Percentiles rank a stretch among this genome's conserved stretches.
Conservation (phyloP, 2,113 vertebrate species). For the Ptyas mucosa region DNA sequence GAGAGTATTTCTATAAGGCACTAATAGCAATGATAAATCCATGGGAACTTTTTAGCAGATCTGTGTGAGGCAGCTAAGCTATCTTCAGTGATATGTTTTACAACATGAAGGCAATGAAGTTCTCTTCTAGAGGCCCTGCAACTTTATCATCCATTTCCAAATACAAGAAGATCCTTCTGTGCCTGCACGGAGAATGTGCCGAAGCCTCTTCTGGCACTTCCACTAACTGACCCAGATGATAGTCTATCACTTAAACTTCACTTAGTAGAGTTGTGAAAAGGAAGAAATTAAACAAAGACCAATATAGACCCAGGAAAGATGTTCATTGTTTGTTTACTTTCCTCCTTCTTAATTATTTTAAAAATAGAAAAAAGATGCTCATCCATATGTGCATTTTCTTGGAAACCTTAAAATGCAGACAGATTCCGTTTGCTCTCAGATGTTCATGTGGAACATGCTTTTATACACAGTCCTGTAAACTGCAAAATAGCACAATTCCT, state of each 20-base stretch:
- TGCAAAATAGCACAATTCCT: not conserved
- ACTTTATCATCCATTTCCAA: not conserved
- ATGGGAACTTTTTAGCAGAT: not conserved
- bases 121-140: not conserved
- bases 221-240: not conserved
- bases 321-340: not conserved
- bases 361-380: not conserved
- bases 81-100: not conserved
- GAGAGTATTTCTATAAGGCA: not conserved
- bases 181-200: not conserved
- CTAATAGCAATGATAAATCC: not conserved
- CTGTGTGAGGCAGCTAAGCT: not conserved
- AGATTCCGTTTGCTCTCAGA: not conserved
- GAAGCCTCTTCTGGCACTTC: not conserved
- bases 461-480: not conserved
- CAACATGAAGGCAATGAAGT: not conserved
- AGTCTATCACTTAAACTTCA: not conserved
- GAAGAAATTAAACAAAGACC: not conserved
- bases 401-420: not conserved
- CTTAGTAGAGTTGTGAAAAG: not conserved
- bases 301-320: not conserved
- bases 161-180: not conserved
- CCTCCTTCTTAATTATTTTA: not conserved
- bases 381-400: not conserved
- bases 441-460: not conserved